Evolutionary conservation across 2,888 invertebrate genomes (phyloP).

Genomic region (Stomorhina lunata): DNA sequence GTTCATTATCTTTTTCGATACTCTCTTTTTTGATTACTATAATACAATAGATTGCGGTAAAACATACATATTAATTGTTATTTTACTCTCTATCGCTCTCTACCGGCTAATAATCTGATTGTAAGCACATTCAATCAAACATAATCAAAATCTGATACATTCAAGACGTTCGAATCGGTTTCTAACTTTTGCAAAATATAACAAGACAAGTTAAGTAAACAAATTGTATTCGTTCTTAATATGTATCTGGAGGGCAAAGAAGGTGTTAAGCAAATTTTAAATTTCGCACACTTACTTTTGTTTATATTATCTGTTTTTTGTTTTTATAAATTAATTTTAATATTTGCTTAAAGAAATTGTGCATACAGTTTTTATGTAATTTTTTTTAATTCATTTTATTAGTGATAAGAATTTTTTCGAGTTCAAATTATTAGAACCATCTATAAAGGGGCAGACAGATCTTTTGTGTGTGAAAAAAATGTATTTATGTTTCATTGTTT

Average conservation of each 20-base stretch:
- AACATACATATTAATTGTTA: background rate
- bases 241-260: too few species aligned
- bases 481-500: conserved; percentile 1
- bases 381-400: background rate
- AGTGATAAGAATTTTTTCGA: background rate
- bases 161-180: background rate
- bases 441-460: background rate
- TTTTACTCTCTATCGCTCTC: background rate
- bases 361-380: background rate
- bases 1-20: background rate
- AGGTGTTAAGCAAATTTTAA: too few species aligned
- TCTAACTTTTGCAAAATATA: conserved; percentile 3
- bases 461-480: background rate
- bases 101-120: background rate
- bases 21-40: background rate
- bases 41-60: background rate
- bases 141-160: background rate
- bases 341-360: background rate
- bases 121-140: background rate
- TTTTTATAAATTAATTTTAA: background rate
- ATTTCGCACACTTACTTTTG: background rate
- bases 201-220: background rate
- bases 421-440: background rate
- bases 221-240: background rate
- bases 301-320: background rate